Evolutionary conservation across 2,797 vertebrate genomes (phyloP), one percentile per base, ranked within the genome.

Genomic region (Anguilla megastoma): DNA sequence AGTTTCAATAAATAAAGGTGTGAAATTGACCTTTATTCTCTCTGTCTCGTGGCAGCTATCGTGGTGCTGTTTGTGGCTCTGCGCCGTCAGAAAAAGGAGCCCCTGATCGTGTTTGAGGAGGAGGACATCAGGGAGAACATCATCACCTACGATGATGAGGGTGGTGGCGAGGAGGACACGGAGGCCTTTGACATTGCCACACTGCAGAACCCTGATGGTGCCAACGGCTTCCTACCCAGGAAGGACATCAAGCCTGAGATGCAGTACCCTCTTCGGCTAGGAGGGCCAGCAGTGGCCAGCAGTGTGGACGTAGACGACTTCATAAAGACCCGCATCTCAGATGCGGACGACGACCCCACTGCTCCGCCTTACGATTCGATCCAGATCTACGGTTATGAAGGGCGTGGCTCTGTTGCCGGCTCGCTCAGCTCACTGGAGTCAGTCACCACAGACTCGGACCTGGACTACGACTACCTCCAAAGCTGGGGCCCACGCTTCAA

Each of bases 401-500:
- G 98, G 86, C 95, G 98, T 90, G 98, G 98, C 87, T 99, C 98
- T 0, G 94, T 99, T 94, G 98, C 98, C 0, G 98, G 98, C 76
- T 99, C 98, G 10, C 93, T 99, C 92, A 99, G 98, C 93, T 99
- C 98, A 41, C 95, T 99, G 90, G 98, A 99, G 95, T 99, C 98
- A 0, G 98, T 98, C 52, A 99, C 98, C 24, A 99, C 98, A 87
- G 98, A 99, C 95, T 99, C 98, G 36, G 98, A 99, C 95, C 97
- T 99, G 96, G 98, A 99, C 97, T 99, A 99, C 88, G 98, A 99
- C 95, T 99, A 99, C 97, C 98, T 99, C 97, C 98, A 99, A 95
- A 99, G 98, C 54, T 99, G 98, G 98, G 98, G 98, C 94, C 98
- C 98, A 74, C 96, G 98, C 87, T 99, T 99, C 96, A 99, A 97